Conservation (phyloP, 2,888 invertebrate species). For the Tetramorium bicarinatum region DNA sequence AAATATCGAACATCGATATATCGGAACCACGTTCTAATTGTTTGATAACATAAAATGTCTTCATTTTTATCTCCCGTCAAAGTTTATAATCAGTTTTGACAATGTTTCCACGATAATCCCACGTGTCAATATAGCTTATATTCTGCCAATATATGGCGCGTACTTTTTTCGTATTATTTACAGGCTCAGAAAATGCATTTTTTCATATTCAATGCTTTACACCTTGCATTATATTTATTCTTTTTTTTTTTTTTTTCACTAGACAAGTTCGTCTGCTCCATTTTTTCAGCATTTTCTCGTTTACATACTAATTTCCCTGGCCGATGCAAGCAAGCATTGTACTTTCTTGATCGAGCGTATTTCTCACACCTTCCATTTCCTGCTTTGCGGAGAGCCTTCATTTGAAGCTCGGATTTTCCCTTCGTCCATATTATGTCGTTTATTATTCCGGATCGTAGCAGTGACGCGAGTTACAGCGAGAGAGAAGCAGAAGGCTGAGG, state of each 20-base stretch:
- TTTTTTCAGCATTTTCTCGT: constrained; percentile 34
- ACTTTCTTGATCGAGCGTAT: constrained; percentile 43
- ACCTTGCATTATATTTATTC: constrained; percentile 1
- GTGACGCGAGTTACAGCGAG: constrained; percentile 5
- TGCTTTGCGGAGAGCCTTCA: constrained; percentile 52
- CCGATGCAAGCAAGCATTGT: not conserved
- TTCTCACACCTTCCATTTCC: constrained; percentile 66
- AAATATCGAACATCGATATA: constrained; percentile 48
- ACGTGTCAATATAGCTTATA: constrained; percentile 23
- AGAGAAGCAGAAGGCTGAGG: not conserved
- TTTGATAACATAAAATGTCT: constrained; percentile 35
- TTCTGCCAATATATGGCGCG: constrained; percentile 1
- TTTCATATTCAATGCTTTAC: constrained; percentile 1
- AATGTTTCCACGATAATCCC: constrained; percentile 1
- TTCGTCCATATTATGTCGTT: constrained; percentile 38
- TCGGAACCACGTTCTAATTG: constrained; percentile 43
- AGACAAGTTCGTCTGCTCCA: not conserved
- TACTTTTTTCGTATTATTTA: constrained; percentile 8
- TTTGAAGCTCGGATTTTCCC: constrained; percentile 56
- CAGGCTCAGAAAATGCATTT: not conserved
- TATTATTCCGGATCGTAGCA: constrained; percentile 30
- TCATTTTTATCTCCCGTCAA: constrained; percentile 17
- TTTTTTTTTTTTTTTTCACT: not conserved
- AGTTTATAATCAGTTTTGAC: constrained; percentile 29
- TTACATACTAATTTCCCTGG: constrained; percentile 32